Evolutionary conservation across 2,888 invertebrate genomes (phyloP), one percentile per base, ranked within the genome.

Genomic region (Ceramica pisi): DNA sequence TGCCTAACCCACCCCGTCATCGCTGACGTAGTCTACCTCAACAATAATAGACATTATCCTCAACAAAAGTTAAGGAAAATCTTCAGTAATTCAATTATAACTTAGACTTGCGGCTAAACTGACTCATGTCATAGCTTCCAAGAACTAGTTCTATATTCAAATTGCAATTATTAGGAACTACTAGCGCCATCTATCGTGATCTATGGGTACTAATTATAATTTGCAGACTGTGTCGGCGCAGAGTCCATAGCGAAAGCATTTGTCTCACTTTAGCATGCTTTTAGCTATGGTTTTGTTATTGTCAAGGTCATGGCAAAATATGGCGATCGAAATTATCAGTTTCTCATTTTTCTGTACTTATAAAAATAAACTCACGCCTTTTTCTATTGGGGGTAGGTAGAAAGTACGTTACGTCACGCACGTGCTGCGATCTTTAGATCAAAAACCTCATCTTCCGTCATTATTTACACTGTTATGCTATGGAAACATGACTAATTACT

Each of bases 171-270:
- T 6, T 9, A 50, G 2, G 7, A 26, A 41, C 41, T 46, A 35
- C 35, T 69, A 48, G n/a, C 76, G 80, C 67, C 80, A 82, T 73
- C 82, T 81, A 4, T 41, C 14, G 50, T 46, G 55, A 65, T 67
- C 57, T 64, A 60, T 51, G 10, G 8, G 66, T 44, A 69, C 61
- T 75, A 48, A 57, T 26, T 21, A 21, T 21, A 10, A 19, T 44
- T 73, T 21, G 44, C 19, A 14, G 16, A 35, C 5, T 41, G 21
- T 21, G 53, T 19, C 19, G n/a, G 53, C 31, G 68, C 16, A 41
- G 50, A 31, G 19, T 23, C 75, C 69, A 86, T 80, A 75, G 71
- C 91, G 83, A 91, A 92, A 85, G 86, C 86, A 91, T 92, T 91
- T 73, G 91, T 81, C 75, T 81, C 90, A 83, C 82, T 80, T 88